Conservation (phyloP, 2,797 vertebrate species). For the Lateolabrax maculatus region DNA sequence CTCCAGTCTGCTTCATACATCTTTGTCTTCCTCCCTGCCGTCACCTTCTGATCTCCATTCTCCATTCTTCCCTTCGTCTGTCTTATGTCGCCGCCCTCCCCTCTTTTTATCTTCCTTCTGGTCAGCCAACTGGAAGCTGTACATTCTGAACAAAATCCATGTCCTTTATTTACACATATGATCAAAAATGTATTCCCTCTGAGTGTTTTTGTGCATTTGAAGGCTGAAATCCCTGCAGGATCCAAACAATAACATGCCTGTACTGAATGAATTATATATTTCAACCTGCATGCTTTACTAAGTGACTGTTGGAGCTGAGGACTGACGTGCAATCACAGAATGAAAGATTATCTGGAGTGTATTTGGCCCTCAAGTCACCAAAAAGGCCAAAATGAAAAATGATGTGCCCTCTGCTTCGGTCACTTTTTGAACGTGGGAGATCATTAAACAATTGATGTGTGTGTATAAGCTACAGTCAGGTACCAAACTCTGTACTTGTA, state of each 20-base stretch:
- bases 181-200: constrained; percentile 65
- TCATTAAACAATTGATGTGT: no score
- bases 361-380: no score
- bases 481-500: no score
- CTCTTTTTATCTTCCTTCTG: constrained; percentile 6
- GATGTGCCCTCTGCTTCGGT: no score
- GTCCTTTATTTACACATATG: constrained; percentile 4
- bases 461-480: no score
- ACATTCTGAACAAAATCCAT: constrained; percentile 13
- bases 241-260: constrained; percentile 43
- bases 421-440: no score
- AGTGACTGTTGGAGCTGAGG: constrained; percentile 27
- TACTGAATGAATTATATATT: constrained; percentile 66
- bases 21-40: constrained; percentile 1
- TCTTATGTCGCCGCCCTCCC: background rate
- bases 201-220: constrained; percentile 49
- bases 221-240: constrained; percentile 32
- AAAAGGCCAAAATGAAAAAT: no score
- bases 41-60: background rate
- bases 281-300: constrained; percentile 41
- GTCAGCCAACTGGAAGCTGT: constrained; percentile 39
- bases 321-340: constrained; percentile 29
- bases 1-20: constrained; percentile 1
- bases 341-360: constrained; percentile 48
- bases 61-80: background rate